Percentiles rank a stretch among this genome's conserved stretches.
Conservation (phyloP, 2,888 invertebrate species). For the Drosophila barbarae region DNA sequence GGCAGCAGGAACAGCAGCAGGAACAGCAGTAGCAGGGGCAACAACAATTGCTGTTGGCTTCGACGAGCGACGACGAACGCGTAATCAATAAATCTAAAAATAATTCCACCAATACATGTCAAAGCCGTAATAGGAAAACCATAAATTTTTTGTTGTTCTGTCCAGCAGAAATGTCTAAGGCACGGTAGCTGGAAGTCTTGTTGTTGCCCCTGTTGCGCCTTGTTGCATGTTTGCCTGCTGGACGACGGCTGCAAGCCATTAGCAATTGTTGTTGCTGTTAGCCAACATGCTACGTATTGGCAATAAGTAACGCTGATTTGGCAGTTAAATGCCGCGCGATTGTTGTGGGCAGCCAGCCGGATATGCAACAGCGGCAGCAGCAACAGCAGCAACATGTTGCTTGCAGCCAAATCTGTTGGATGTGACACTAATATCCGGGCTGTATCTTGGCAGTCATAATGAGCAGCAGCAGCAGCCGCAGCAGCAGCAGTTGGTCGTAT, state of each 20-base stretch:
- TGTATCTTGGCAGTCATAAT: conserved; percentile 44
- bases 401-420: conserved; percentile 69
- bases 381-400: conserved; percentile 59
- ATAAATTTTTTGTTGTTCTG: conserved; percentile 76
- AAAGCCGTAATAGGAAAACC: conserved; percentile 78
- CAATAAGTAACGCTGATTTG: conserved; percentile 75
- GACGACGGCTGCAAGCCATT: conserved; percentile 62
- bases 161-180: conserved; percentile 67
- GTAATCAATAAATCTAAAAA: conserved; percentile 77
- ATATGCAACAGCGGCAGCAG: conserved; percentile 50
- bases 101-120: conserved; percentile 79
- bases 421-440: conserved; percentile 72
- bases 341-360: conserved; percentile 64
- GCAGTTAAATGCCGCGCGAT: conserved; percentile 68
- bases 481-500: conserved; percentile 35
- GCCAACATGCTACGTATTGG: conserved; percentile 67
- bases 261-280: conserved; percentile 57
- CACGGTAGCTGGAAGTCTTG: conserved; percentile 65
- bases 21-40: conserved; percentile 26
- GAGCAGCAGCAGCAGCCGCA: conserved; percentile 46
- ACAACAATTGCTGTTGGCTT: conserved; percentile 56
- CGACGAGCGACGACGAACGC: conserved; percentile 62
- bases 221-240: conserved; percentile 59
- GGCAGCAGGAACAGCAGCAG: conserved; percentile 31
- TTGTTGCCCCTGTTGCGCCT: conserved; percentile 27